These are phyloP conservation scores for Rhagonycha lutea DNA, from an alignment of 2,888 invertebrate species.

Conservation along the genomic window DNA sequence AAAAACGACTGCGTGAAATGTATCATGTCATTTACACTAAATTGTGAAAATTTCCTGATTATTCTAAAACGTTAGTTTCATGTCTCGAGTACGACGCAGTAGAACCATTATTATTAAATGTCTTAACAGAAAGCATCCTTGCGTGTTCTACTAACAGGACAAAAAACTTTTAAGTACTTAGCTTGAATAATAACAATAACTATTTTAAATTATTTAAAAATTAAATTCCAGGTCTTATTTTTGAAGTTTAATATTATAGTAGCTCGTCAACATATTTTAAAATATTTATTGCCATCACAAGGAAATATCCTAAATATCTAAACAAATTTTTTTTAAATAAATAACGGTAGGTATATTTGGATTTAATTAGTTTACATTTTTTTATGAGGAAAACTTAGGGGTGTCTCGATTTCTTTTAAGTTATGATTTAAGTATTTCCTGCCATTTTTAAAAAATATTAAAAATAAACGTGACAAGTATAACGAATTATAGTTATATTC, in stretches of 20 bases:
- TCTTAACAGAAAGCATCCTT: neutral
- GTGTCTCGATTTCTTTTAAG: neutral
- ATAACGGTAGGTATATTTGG: neutral
- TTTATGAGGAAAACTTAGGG: neutral
- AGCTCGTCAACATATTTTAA: too few relatives aligned
- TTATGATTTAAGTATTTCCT: constrained; percentile 15
- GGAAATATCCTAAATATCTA: too few relatives aligned
- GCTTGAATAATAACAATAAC: too few relatives aligned
- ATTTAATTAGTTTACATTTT: neutral
- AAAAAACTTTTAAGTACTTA: too few relatives aligned
- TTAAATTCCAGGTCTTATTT: too few relatives aligned
- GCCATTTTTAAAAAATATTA: constrained; percentile 14
- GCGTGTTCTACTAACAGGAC: neutral
- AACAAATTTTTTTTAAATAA: too few relatives aligned
- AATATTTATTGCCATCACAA: too few relatives aligned
- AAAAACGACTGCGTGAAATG: neutral
- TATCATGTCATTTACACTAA: neutral
- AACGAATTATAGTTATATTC: constrained; percentile 6
- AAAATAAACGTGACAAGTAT: constrained; percentile 7
- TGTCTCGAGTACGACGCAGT: neutral
- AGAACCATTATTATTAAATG: neutral
- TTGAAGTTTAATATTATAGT: too few relatives aligned
- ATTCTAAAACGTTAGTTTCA: neutral
- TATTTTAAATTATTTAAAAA: too few relatives aligned
- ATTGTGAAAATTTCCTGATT: neutral